Percentiles rank a stretch among this genome's conserved stretches.
Evolutionary conservation across 2,888 invertebrate species (phyloP).

Genomic region (Sericinus montela): DNA sequence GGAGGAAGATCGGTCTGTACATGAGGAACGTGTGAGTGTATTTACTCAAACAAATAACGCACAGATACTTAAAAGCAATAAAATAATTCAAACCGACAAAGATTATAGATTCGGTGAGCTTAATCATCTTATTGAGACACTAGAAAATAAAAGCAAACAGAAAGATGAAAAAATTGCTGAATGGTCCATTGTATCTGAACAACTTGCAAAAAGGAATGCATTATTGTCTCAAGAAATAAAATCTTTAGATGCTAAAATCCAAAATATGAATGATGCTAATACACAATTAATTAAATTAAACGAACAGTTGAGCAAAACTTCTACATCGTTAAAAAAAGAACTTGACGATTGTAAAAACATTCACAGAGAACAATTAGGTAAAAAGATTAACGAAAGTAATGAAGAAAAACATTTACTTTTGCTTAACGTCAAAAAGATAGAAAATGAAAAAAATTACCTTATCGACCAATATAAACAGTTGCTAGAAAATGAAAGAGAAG

Average conservation of each 20-base stretch:
- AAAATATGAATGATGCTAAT: slow-evolving; percentile 42
- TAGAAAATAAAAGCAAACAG: slow-evolving; percentile 38
- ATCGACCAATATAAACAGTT: slow-evolving; percentile 73
- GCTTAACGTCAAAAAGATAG: slow-evolving; percentile 52
- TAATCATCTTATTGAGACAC: slow-evolving; percentile 29
- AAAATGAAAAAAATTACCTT: slow-evolving; percentile 60
- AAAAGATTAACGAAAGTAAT: slow-evolving; percentile 41
- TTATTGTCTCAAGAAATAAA: slow-evolving; percentile 54
- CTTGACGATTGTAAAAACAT: slow-evolving; percentile 35
- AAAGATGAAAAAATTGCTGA: slow-evolving; percentile 44
- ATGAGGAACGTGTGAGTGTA: slow-evolving; percentile 27
- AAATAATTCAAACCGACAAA: slow-evolving; percentile 48
- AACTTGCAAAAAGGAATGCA: slow-evolving; percentile 50
- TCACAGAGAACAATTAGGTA: slow-evolving; percentile 35
- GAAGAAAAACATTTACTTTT: slow-evolving; percentile 68
- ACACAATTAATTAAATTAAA: slow-evolving; percentile 47
- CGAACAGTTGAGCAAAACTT: slow-evolving; percentile 35
- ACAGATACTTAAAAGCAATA: slow-evolving; percentile 28
- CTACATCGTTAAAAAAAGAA: slow-evolving; percentile 43
- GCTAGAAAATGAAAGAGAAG: slow-evolving; percentile 70
- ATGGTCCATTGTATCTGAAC: slow-evolving; percentile 33
- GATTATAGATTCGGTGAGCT: slow-evolving; percentile 33
- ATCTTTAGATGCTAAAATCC: slow-evolving; percentile 46
- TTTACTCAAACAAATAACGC: slow-evolving; percentile 44
- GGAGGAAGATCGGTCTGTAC: slow-evolving; percentile 20